These are phyloP conservation scores for honey bee (Apis mellifera) DNA, from an alignment of 1,140 invertebrate genomes.

Conservation along the genomic window DNA sequence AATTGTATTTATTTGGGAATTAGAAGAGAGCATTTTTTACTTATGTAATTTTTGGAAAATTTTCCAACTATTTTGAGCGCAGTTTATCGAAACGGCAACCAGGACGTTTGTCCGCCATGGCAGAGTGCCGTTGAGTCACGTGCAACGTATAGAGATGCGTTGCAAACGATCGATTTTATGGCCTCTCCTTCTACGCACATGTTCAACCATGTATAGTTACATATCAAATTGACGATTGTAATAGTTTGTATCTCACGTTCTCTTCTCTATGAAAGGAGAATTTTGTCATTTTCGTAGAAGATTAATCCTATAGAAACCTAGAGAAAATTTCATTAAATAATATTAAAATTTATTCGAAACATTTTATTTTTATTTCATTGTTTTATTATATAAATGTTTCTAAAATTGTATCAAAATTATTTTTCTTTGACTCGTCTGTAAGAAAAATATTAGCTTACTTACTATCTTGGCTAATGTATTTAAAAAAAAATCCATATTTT, in stretches of 20 bases:
- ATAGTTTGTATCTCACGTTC: slow-evolving; percentile 4
- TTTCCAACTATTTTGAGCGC: not conserved
- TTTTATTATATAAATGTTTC: not conserved
- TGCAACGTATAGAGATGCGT: slow-evolving; percentile 64
- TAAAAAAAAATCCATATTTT: no score
- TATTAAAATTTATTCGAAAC: not conserved
- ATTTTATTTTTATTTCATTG: not conserved
- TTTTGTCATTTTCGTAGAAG: not conserved
- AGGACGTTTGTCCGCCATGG: slow-evolving; percentile 56
- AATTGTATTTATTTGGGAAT: no score
- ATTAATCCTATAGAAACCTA: not conserved
- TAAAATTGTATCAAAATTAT: not conserved
- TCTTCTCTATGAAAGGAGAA: not conserved
- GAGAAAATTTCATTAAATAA: not conserved
- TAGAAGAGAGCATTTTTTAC: not conserved
- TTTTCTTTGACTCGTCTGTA: no score
- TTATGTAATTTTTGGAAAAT: not conserved
- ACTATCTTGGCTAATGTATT: no score
- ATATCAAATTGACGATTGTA: slow-evolving; percentile 22
- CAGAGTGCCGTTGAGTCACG: slow-evolving; percentile 58
- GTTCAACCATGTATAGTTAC: slow-evolving; percentile 40
- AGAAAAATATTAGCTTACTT: no score
- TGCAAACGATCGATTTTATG: slow-evolving; percentile 65
- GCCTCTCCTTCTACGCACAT: slow-evolving; percentile 50
- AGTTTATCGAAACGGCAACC: slow-evolving; percentile 18